These are phyloP conservation scores for Serinus canaria DNA, from an alignment of 2,113 vertebrate genomes.

Conservation along the genomic window DNA sequence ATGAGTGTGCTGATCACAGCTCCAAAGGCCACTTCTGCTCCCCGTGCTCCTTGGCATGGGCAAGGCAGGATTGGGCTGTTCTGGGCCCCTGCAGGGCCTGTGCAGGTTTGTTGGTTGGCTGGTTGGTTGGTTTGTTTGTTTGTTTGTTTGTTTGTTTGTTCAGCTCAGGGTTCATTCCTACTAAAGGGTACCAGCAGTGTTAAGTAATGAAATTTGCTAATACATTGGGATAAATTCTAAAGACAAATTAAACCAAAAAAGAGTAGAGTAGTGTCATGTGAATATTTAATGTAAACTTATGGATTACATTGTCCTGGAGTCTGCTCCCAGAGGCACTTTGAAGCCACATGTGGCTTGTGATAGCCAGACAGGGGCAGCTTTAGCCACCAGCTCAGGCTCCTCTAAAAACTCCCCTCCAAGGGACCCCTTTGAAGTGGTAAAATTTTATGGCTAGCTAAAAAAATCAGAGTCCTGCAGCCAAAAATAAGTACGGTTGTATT, in stretches of 20 bases:
- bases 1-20: neutral
- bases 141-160: neutral
- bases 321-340: slow-evolving; percentile 60
- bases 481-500: neutral
- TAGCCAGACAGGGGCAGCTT: slow-evolving; percentile 11
- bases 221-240: slow-evolving; percentile 31
- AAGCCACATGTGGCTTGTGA: slow-evolving; percentile 42
- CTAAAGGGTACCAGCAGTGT: neutral
- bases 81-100: accelerated
- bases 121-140: neutral
- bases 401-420: slow-evolving; percentile 42
- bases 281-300: slow-evolving; percentile 74
- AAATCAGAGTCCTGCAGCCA: neutral
- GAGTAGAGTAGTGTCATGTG: slow-evolving; percentile 36
- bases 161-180: neutral
- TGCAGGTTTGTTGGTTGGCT: neutral
- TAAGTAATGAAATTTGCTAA: slow-evolving; percentile 33
- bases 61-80: neutral
- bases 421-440: slow-evolving; percentile 39
- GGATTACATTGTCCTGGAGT: slow-evolving; percentile 58
- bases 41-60: neutral
- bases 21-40: neutral
- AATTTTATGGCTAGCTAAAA: slow-evolving; percentile 23
- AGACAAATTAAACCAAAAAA: slow-evolving; percentile 11
- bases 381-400: slow-evolving; percentile 19